Evolutionary conservation across 2,888 invertebrate genomes (phyloP), one percentile per base, ranked within the genome.

Genomic region (Drosophila mercatorum): DNA sequence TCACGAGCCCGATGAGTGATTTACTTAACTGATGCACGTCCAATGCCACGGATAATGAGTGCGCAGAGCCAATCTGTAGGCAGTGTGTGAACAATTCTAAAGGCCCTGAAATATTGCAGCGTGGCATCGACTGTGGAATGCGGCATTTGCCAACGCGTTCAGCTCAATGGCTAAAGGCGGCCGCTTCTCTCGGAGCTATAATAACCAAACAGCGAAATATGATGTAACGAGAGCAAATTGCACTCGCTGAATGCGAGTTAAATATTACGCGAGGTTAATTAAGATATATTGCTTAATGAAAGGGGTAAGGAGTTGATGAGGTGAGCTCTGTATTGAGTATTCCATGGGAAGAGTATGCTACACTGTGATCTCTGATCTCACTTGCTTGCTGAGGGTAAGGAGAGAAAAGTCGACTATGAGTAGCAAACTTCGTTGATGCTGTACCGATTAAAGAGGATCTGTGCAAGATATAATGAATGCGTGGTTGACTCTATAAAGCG

Each of bases 21-120:
- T 78, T 71, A 68, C 81, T 80, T 78, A 78, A 80, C 77, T 65
- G 77, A 78, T 78, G 77, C 77, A 78, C 77, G 77, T 78, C 51
- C 81, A 80, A 67, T 71, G 77, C 77, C 44, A 66, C 66, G 70
- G 57, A 76, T 71, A 67, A 80, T 80, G 71, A 58, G 63, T 61
- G 36, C 52, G 59, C 70, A 43, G 51, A 40, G 40, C 51, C 52
- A 53, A 65, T 28, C 61, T 53, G 31, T n/a, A n/a, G 28, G 22
- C 51, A 14, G 17, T 47, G 26, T 40, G 26, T 26, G 31, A 17
- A 14, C 17, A 47, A 22, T 52, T 8, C 31, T 26, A 43, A 73
- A 58, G 41, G 17, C 46, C n/a, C 57, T 38, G 60, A 44, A 60
- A 44, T 40, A 53, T 61, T 57, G 31, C 22, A 43, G 14, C 11